phyloP scores from a whole-genome alignment of 1,140 invertebrate genomes.

The Caenorhabditis inopinata region DNA sequence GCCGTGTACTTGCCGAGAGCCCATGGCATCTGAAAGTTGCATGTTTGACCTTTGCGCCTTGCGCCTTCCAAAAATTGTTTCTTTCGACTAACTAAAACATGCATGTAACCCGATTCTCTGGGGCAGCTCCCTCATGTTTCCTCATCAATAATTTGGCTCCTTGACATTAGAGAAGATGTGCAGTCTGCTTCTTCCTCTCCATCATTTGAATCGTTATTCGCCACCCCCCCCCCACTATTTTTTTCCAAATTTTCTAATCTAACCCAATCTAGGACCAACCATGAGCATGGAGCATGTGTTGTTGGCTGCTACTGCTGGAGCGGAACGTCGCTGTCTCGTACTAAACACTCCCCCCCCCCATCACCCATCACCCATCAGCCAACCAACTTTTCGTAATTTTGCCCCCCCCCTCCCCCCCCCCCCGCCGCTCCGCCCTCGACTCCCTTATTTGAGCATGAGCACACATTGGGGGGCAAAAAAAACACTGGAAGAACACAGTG shows the following conservation, averaged over 20 bases:
- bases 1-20: too few species aligned
- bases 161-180: conserved; percentile 5
- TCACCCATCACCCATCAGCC: background rate
- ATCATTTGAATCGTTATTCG: conserved; percentile 22
- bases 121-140: background rate
- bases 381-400: too few species aligned
- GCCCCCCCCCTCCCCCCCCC: too few species aligned
- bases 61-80: background rate
- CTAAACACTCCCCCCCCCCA: background rate
- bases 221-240: background rate
- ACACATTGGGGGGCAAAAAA: background rate
- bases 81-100: background rate
- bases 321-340: too few species aligned
- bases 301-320: too few species aligned
- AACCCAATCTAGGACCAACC: background rate
- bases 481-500: background rate
- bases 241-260: background rate
- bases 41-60: too few species aligned
- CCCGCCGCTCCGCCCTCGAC: too few species aligned
- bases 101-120: background rate
- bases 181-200: background rate
- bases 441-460: background rate
- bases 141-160: conserved; percentile 30
- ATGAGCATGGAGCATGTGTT: too few species aligned
- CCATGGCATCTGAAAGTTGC: too few species aligned